Percentiles rank a stretch among this genome's conserved stretches.
Evolutionary conservation across 1,140 invertebrate genomes (phyloP).

Genomic region (Zophobas morio): DNA sequence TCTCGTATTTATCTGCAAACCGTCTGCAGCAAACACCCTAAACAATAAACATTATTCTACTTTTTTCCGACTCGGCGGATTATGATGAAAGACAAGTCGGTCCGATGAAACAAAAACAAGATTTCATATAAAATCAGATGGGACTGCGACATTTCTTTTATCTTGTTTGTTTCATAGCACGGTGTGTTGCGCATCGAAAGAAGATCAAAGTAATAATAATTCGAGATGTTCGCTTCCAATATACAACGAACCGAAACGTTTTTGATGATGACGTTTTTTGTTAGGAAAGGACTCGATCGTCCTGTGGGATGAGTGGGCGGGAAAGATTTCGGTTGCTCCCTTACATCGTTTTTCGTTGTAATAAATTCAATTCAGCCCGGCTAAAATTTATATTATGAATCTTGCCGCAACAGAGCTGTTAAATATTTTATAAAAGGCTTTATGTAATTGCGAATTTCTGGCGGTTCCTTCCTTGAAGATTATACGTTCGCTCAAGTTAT

Average conservation of each 20-base stretch:
- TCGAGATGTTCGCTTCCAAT: conserved; percentile 4
- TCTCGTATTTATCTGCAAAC: too few relatives aligned
- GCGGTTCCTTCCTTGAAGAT: conserved; percentile 28
- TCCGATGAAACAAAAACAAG: conserved; percentile 19
- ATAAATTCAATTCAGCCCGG: conserved; percentile 27
- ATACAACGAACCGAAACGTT: conserved; percentile 9
- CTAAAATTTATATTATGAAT: conserved; percentile 38
- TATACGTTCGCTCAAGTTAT: conserved; percentile 13
- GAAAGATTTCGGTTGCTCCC: conserved; percentile 1
- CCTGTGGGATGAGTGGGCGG: neutral
- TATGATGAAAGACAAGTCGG: neutral
- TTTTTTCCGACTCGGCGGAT: neutral
- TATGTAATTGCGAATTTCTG: conserved; percentile 39
- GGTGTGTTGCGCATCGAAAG: conserved; percentile 33
- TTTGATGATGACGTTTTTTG: conserved; percentile 26
- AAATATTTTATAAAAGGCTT: conserved; percentile 42
- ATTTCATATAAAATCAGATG: conserved; percentile 13
- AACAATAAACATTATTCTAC: neutral
- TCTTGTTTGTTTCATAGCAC: conserved; percentile 14
- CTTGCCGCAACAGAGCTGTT: conserved; percentile 40
- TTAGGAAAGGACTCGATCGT: conserved; percentile 1
- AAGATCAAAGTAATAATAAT: conserved; percentile 39
- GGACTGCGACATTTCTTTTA: conserved; percentile 12
- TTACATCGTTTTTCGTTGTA: conserved; percentile 6
- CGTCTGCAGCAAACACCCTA: neutral